These are phyloP conservation scores for Cataglyphis rosenhaueri DNA, from an alignment of 2,888 invertebrate species.

Conservation along the genomic window DNA sequence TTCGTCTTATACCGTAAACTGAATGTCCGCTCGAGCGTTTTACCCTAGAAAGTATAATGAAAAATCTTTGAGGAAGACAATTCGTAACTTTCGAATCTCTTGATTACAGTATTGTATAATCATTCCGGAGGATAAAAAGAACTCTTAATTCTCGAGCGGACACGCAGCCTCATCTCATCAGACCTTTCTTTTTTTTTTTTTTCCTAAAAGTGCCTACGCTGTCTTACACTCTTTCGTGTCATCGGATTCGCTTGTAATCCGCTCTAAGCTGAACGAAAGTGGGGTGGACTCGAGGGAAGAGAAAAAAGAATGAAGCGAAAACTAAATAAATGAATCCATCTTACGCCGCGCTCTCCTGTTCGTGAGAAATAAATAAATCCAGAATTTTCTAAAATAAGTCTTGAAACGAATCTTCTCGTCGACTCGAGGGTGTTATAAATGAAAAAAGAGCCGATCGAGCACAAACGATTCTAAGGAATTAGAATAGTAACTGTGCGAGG, in stretches of 20 bases:
- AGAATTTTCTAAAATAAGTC: neutral
- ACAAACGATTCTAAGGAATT: constrained; percentile 68
- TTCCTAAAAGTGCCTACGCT: constrained; percentile 84
- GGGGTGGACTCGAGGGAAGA: constrained; percentile 26
- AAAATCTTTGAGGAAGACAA: constrained; percentile 8
- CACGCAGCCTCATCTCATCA: constrained; percentile 51
- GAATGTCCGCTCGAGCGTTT: constrained; percentile 37
- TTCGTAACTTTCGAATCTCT: neutral
- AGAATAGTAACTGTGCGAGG: constrained; percentile 67
- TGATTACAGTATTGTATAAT: neutral
- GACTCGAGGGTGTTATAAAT: neutral
- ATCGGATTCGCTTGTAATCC: constrained; percentile 59
- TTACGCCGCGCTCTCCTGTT: constrained; percentile 57
- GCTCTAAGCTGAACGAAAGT: constrained; percentile 58
- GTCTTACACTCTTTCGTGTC: constrained; percentile 74
- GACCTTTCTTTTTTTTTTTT: constrained; percentile 65
- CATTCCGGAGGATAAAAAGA: constrained; percentile 8
- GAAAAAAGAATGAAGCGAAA: constrained; percentile 40
- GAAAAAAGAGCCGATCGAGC: constrained; percentile 18
- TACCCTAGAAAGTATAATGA: neutral
- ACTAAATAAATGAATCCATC: constrained; percentile 29
- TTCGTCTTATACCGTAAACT: constrained; percentile 18
- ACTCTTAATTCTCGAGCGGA: constrained; percentile 23
- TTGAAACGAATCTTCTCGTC: neutral
- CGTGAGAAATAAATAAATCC: constrained; percentile 11